phyloP scores from a whole-genome alignment of 1,140 invertebrate genomes.

The Drosophila grimshawi region DNA sequence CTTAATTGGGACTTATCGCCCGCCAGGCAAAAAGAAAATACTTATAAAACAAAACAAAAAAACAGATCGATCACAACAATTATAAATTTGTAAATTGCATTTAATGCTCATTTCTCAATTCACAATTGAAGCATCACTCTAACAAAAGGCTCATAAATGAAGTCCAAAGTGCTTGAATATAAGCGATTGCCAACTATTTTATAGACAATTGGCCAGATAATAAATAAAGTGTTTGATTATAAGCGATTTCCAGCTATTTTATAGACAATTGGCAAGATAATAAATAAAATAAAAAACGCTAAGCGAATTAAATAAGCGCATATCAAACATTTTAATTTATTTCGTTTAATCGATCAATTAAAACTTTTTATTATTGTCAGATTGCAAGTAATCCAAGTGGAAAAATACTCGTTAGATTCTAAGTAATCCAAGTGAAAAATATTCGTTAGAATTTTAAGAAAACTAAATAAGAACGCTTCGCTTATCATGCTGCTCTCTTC shows the following conservation, averaged over 20 bases:
- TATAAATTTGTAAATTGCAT: constrained; percentile 38
- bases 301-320: constrained; percentile 41
- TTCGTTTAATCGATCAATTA: too few species aligned
- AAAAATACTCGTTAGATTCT: neutral
- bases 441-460: neutral
- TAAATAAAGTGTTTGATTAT: constrained; percentile 18
- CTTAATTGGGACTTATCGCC: constrained; percentile 46
- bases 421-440: neutral
- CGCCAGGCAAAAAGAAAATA: constrained; percentile 15
- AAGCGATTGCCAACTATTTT: constrained; percentile 18
- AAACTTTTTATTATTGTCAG: too few species aligned
- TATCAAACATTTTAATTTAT: constrained; percentile 15
- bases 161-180: constrained; percentile 32
- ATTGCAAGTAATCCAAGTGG: neutral
- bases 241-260: constrained; percentile 18
- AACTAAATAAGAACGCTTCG: too few species aligned
- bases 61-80: constrained; percentile 57
- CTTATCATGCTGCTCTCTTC: too few species aligned
- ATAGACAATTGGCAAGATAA: constrained; percentile 32
- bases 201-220: constrained; percentile 32
- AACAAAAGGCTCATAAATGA: constrained; percentile 39
- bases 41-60: neutral
- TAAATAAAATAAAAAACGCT: constrained; percentile 7
- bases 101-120: constrained; percentile 26
- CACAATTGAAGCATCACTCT: constrained; percentile 7